Percentiles rank a stretch among this genome's conserved stretches.
phyloP scores from a whole-genome alignment of 1,140 invertebrate genomes.

The Globodera ellingtonae region DNA sequence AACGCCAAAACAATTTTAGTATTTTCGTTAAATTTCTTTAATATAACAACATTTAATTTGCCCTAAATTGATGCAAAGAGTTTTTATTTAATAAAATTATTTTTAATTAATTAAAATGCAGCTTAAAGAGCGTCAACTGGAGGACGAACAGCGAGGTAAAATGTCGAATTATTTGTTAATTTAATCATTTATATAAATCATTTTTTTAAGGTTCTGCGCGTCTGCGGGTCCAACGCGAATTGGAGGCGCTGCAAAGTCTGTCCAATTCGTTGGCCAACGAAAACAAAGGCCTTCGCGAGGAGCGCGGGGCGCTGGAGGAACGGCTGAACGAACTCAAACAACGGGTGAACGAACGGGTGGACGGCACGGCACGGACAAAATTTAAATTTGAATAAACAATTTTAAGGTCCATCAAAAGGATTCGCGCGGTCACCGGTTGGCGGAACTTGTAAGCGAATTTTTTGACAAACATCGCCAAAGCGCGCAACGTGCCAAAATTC shows the following conservation, averaged over 20 bases:
- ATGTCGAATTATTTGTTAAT: conserved; percentile 20
- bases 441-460: conserved; percentile 32
- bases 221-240: conserved; percentile 31
- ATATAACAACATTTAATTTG: no score
- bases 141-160: conserved; percentile 28
- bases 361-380: conserved; percentile 2
- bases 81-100: neutral
- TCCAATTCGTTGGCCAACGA: conserved; percentile 47
- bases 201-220: conserved; percentile 8
- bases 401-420: conserved; percentile 29
- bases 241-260: conserved; percentile 45
- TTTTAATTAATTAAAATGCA: conserved; percentile 9
- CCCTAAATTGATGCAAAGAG: neutral
- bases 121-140: conserved; percentile 28
- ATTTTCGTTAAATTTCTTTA: no score
- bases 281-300: conserved; percentile 45
- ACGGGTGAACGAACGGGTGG: conserved; percentile 40
- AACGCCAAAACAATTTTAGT: no score
- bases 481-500: conserved; percentile 15
- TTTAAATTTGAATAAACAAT: neutral
- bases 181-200: conserved; percentile 27
- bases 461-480: conserved; percentile 27
- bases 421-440: neutral
- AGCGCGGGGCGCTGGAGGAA: conserved; percentile 40
- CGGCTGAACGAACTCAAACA: conserved; percentile 35